Evolutionary conservation across 2,113 vertebrate genomes (phyloP).

Genomic region (Dipodomys merriami): DNA sequence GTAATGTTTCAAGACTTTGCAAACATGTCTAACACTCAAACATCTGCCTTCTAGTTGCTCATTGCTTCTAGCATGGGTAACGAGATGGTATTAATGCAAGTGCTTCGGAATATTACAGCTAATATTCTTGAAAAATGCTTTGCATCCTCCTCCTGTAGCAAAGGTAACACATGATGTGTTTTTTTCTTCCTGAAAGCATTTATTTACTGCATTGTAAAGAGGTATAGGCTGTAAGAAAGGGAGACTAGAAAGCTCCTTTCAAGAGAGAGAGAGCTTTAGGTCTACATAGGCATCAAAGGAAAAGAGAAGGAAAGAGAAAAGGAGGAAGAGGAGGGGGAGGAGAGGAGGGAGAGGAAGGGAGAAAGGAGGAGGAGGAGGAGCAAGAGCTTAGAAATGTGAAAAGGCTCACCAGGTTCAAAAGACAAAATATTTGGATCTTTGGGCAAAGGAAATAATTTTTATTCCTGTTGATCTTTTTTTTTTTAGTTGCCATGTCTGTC

Average conservation of each 20-base stretch:
- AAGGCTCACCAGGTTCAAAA: too few species aligned
- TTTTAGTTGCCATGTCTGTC: neutral
- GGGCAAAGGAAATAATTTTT: slow-evolving; percentile 26
- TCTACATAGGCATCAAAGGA: slow-evolving; percentile 33
- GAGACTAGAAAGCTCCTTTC: slow-evolving; percentile 72
- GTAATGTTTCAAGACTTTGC: neutral
- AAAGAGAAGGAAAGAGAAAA: slow-evolving; percentile 74
- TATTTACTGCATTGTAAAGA: slow-evolving; percentile 80
- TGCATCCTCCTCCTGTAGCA: slow-evolving; percentile 73
- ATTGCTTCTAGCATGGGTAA: slow-evolving; percentile 57
- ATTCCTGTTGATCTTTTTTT: neutral
- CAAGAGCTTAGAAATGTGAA: too few species aligned
- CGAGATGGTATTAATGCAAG: slow-evolving; percentile 63
- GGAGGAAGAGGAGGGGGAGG: slow-evolving; percentile 68
- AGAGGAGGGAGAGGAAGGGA: neutral
- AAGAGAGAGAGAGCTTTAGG: slow-evolving; percentile 71
- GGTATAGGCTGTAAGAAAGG: slow-evolving; percentile 72
- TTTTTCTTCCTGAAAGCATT: slow-evolving; percentile 80
- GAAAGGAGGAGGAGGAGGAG: too few species aligned
- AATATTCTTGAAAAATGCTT: slow-evolving; percentile 65
- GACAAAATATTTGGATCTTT: neutral
- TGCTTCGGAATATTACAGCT: slow-evolving; percentile 51
- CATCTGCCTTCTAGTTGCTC: neutral
- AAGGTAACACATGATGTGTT: slow-evolving; percentile 63
- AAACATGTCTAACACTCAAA: slow-evolving; percentile 70